These are phyloP conservation scores for Drosophila subobscura DNA, from an alignment of 1,140 invertebrate genomes.

Conservation along the genomic window DNA sequence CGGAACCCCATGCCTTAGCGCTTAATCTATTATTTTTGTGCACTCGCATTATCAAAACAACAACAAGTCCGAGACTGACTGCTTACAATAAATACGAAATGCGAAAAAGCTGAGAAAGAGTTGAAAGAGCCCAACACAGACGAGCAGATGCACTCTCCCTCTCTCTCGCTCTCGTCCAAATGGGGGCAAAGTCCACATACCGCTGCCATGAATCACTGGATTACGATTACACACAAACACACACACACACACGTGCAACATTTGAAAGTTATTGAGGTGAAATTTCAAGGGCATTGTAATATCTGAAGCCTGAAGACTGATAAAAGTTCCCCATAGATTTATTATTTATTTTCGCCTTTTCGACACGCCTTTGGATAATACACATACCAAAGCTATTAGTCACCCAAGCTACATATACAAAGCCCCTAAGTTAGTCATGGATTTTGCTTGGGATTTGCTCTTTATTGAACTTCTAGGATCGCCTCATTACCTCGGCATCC, in stretches of 20 bases:
- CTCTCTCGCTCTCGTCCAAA: background rate
- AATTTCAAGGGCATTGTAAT: slow-evolving; percentile 9
- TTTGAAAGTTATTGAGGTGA: slow-evolving; percentile 32
- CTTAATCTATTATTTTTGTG: slow-evolving; percentile 46
- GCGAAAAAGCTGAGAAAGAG: too few species aligned
- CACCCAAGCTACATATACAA: background rate
- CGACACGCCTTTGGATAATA: slow-evolving; percentile 20
- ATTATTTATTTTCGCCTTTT: background rate
- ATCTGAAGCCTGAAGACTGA: slow-evolving; percentile 13
- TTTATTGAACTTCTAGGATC: slow-evolving; percentile 32
- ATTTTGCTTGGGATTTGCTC: background rate
- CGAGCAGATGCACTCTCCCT: background rate
- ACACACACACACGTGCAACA: background rate
- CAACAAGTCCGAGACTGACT: slow-evolving; percentile 1
- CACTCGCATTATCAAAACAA: slow-evolving; percentile 46
- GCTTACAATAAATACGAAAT: slow-evolving; percentile 23
- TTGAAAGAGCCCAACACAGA: too few species aligned
- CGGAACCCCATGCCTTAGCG: slow-evolving; percentile 32
- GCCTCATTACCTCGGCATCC: slow-evolving; percentile 53
- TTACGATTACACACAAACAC: background rate
- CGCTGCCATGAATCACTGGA: slow-evolving; percentile 19
- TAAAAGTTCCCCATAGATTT: slow-evolving; percentile 4
- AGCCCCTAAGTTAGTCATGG: slow-evolving; percentile 31
- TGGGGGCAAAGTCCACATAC: slow-evolving; percentile 22
- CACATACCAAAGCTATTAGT: slow-evolving; percentile 40